A percentile compares a stretch with the other conserved stretches of the same genome.
phyloP scores from a whole-genome alignment of 2,113 vertebrate species.

The Capreolus pygargus region DNA sequence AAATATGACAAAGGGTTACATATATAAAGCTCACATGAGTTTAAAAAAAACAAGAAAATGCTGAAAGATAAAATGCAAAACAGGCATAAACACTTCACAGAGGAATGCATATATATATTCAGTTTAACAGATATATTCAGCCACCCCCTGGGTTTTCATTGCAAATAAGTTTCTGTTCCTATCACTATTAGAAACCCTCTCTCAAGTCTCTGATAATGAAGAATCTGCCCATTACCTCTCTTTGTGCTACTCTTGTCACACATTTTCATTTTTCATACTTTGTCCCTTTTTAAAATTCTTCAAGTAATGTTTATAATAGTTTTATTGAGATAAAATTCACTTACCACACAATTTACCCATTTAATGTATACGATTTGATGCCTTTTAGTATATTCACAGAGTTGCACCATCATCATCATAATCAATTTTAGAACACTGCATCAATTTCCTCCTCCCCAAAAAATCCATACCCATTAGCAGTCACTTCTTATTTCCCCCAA shows the following conservation, averaged over 20 bases:
- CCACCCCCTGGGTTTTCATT: not conserved
- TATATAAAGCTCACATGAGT: not conserved
- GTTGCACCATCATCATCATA: not conserved
- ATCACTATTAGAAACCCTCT: not conserved
- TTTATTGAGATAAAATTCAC: not conserved
- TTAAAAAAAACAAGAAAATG: not conserved
- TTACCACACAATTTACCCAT: not conserved
- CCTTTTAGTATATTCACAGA: not conserved
- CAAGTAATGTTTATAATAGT: not conserved
- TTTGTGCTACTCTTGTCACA: not conserved
- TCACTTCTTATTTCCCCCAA: not conserved
- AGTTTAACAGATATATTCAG: not conserved
- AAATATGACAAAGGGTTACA: not conserved
- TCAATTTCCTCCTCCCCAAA: rapidly evolving
- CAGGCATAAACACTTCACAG: not conserved
- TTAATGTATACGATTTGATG: not conserved
- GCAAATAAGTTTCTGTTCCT: not conserved
- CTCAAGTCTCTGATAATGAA: not conserved
- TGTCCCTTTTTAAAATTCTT: not conserved
- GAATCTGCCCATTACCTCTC: not conserved
- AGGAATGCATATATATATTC: not conserved
- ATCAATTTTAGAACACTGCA: not conserved
- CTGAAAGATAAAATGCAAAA: not conserved
- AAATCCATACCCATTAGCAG: not conserved
- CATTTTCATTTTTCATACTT: not conserved